Base-by-base conservation (phyloP, 2,113 vertebrate species). In the Nycticebus coucang region DNA sequence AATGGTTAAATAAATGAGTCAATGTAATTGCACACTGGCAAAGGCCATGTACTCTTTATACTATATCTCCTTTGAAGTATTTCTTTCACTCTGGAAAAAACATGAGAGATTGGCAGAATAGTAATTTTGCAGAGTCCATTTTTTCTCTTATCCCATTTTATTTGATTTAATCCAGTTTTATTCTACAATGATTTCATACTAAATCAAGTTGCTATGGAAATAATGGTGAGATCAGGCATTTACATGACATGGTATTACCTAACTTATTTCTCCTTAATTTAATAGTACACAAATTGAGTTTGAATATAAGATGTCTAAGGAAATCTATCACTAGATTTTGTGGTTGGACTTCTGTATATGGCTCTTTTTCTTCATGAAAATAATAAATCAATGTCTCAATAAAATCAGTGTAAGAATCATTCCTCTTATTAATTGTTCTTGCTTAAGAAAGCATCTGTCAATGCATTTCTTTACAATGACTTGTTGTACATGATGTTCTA, bases 121-220 rank as follows among this genome's bases (percentile, higher is more conserved):
- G 6, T 28, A 86, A 3, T 81, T 94, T 96, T 71, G 71, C 7
- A 87, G 64, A 87, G 21, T 71, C 2, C 64, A 50, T 71, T 87
- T 45, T 15, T 28, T 28, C 12, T 69, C 18, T 30, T 82, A 75
- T 68, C 19, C 5, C 14, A 93, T 83, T 87, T 91, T 91, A 55
- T 96, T 95, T 91, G 30, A 78, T 75, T 89, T 83, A 86, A 96
- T 79, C 12, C 41, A 78, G n/a, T 82, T 96, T 88, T 91, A 68
- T 64, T 79, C 33, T 53, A 90, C 0, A 26, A 82, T 81, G 59
- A 88, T 96, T 94, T 95, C 95, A 93, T 37, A 75, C 89, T 88
- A 91, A 86, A 81, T 97, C 50, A 79, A 91, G 68, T 97, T 97
- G 74, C 82, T 94, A 79, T 93, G 82, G 91, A 97, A 96, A 93